Base-by-base conservation (phyloP, 2,113 vertebrate species). In the Notechis scutatus region DNA sequence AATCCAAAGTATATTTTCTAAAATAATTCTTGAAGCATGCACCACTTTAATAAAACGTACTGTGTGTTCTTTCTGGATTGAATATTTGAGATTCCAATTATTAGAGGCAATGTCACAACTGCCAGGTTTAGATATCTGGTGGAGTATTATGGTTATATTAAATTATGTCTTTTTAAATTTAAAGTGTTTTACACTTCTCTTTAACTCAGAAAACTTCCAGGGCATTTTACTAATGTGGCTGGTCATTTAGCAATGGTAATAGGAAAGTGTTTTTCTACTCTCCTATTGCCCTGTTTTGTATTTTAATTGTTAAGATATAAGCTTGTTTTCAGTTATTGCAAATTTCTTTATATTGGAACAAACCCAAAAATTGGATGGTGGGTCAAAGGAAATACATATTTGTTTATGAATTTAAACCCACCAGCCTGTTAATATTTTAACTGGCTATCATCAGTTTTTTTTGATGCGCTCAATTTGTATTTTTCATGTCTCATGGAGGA, bases 401-500 rank as follows among this genome's bases (percentile, higher is more conserved):
- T 24, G 87, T 88, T 93, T 42, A 74, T 92, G 91, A 90, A 87
- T 0, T 0, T 86, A 95, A 88, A n/a, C 42, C 24, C 94, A 90
- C 90, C 23, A 81, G 52, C 85, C 45, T 3, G 56, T 52, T 4
- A 91, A 54, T 96, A 15, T 88, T 94, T 94, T 92, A 93, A 81
- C 88, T 93, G 92, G 92, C 93, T 94, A 93, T 95, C 87, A 94
- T 29, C 89, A 93, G 42, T n/a, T 93, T 94, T 57, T 29, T 61
- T 95, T 57, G n/a, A 56, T 92, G 54, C 9, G 64, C 74, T 94
- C 23, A 15, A 34, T 88, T 88, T 64, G 3, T 29, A 0, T 87
- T 85, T 87, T 95, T 95, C n/a, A 14, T 45, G 50, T 55, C 3
- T 1, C 2, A 0, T 85, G 57, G 26, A n/a, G 52, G 89, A 11